Evolutionary conservation across 2,797 vertebrate species (phyloP), one percentile per base, ranked within the genome.

Genomic region (Tadarida brasiliensis): DNA sequence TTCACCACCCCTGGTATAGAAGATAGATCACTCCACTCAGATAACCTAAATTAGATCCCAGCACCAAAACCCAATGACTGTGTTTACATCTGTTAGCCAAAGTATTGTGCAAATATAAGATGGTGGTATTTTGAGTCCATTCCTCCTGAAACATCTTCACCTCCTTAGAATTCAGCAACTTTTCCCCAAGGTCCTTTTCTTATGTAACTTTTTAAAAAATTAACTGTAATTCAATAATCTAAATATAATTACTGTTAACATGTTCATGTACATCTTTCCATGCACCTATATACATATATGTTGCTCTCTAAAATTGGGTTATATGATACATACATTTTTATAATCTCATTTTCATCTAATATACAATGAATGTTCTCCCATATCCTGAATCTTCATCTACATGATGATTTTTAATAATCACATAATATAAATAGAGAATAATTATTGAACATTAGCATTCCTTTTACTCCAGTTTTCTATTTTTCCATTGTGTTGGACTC

Each of bases 121-220:
- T 44, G 84, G 14, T 59, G 11, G 20, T 83, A 74, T 65, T 90
- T 91, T 12, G 2, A 8, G 39, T 47, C 61, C 28, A 82, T 51
- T 91, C 24, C 59, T 91, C 24, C 59, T 56, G 33, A 96, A 89
- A 91, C 28, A 78, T 47, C 94, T 73, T 96, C 51, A 87, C 16
- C 76, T 90, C 81, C 90, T 95, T 61, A 82, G 17, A 91, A 95
- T 63, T 81, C 33, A 83, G 35, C 44, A 94, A 95, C 16, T 70
- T 71, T 96, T 68, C n/a, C 56, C 44, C 30, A 90, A 88, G 47
- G 19, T 57, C 68, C 65, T 90, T 87, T 87, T 30, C 78, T 74
- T n/a, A 61, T 16, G 51, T n/a, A 94, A 80, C 35, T 90, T 73
- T 73, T 57, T 22, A 28, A 86, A 94, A 89, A 92, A 33, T 28